Conservation (phyloP, 2,888 invertebrate species). For the Thera britannica region DNA sequence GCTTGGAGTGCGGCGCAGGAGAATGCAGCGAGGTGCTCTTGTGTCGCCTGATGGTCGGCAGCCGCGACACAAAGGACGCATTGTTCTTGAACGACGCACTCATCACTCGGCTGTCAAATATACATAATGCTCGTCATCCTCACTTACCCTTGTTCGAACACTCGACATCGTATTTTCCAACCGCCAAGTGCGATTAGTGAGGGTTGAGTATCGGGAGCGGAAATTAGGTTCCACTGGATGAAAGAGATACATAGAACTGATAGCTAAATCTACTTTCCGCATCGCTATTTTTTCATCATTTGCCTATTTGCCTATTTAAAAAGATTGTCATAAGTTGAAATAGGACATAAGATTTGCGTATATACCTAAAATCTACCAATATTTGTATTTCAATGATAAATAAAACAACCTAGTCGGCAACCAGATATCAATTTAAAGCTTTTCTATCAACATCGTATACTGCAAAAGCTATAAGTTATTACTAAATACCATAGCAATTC, state of each 20-base stretch:
- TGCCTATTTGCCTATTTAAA: slow-evolving; percentile 5
- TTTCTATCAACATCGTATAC: too few species aligned
- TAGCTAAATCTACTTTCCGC: slow-evolving; percentile 12
- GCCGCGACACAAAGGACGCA: slow-evolving; percentile 95
- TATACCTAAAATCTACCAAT: too few species aligned
- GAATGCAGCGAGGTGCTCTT: slow-evolving; percentile 92
- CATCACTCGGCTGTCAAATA: slow-evolving; percentile 87
- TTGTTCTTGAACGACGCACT: slow-evolving; percentile 95
- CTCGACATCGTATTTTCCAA: slow-evolving; percentile 35
- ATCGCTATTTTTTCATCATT: too few species aligned
- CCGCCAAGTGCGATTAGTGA: slow-evolving; percentile 35
- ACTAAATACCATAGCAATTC: too few species aligned
- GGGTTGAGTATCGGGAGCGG: slow-evolving; percentile 31
- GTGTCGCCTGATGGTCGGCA: slow-evolving; percentile 94
- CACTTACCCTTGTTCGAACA: slow-evolving; percentile 37
- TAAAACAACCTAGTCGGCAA: too few species aligned
- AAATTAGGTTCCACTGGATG: slow-evolving; percentile 37
- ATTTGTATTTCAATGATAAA: too few species aligned
- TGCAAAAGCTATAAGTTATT: too few species aligned
- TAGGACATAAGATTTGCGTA: background rate
- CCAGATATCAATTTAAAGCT: too few species aligned
- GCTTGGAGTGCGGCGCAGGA: slow-evolving; percentile 87
- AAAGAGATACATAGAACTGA: slow-evolving; percentile 12
- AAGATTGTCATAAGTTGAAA: slow-evolving; percentile 14
- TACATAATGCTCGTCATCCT: slow-evolving; percentile 49